Evolutionary conservation across 37 sponge, comb jelly and placozoan species (phyloP), one percentile per base, ranked within the genome.

Genomic region (Axinella damicornis): DNA sequence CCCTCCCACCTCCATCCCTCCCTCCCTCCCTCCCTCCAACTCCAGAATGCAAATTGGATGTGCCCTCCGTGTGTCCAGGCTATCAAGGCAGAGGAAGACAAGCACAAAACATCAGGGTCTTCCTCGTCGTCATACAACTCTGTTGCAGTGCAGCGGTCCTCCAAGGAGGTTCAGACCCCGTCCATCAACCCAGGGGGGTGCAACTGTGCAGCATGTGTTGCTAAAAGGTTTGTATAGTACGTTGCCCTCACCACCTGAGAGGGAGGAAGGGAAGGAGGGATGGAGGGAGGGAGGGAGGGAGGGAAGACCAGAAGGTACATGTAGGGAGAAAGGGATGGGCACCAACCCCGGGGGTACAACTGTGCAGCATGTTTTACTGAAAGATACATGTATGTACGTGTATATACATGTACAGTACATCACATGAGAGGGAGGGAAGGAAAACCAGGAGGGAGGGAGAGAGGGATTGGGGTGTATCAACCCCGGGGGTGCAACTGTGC

Each of bases 211-310:
- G 85, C 81, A 1, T 92, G 93, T 69, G 65, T 80, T 6, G 84
- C 84, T 24, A 92, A 92, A 36, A 84, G 93, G 93, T 92, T n/a
- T n/a, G n/a, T n/a, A n/a, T n/a, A 57, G 36, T 59, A 24, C 16
- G 22, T 1, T 18, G n/a, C n/a, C n/a, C n/a, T n/a, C n/a, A n/a
- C n/a, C n/a, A n/a, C n/a, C n/a, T n/a, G n/a, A n/a, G n/a, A n/a
- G 37, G 31, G 30, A 34, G 2, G 17, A 54, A 24, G 34, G 32
- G 65, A 28, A 4, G 9, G 24, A 21, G 13, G 37, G 59, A 30
- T 46, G 41, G 57, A 28, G 57, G 17, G 35, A 34, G 37, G 60
- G 34, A 46, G 46, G 46, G 46, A 9, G 9, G 46, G 46, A 9
- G 9, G 46, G 4, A 46, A 9, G 46, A 9, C 4, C 4, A 9